Conservation (phyloP, 2,797 vertebrate genomes). For the Bradypodion pumilum region DNA sequence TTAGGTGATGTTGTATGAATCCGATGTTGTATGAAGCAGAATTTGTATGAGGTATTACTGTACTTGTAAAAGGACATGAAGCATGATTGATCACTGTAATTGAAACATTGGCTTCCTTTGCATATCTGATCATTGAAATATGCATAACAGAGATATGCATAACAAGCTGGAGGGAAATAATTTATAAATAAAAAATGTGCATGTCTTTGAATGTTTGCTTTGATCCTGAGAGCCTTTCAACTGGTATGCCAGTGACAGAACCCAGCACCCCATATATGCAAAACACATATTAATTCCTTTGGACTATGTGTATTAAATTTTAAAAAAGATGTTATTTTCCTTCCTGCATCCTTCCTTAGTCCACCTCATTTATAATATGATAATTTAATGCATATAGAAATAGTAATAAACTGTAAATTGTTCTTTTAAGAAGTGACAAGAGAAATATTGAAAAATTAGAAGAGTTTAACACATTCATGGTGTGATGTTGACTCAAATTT, state of each 20-base stretch:
- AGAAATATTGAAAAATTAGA: too few species aligned
- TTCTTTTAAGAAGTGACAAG: background rate
- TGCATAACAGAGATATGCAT: too few species aligned
- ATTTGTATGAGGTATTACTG: too few species aligned
- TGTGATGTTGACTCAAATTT: background rate
- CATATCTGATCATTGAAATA: too few species aligned
- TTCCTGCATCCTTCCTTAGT: background rate
- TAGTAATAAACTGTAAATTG: background rate
- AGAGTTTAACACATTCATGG: constrained; percentile 1
- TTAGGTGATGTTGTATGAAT: too few species aligned
- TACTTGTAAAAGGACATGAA: too few species aligned
- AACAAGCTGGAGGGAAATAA: too few species aligned
- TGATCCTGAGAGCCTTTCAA: background rate
- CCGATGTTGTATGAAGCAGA: too few species aligned
- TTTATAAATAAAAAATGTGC: too few species aligned
- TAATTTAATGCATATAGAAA: background rate
- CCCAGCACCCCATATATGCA: background rate
- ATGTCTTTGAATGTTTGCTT: too few species aligned
- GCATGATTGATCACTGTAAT: too few species aligned
- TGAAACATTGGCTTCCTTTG: too few species aligned
- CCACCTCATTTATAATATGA: background rate
- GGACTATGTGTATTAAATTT: background rate
- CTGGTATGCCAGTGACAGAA: background rate
- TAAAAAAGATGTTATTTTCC: background rate
- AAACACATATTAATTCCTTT: background rate